Evolutionary conservation across 2,797 vertebrate species (phyloP).

Genomic region (Parotocinclus haroldoi): DNA sequence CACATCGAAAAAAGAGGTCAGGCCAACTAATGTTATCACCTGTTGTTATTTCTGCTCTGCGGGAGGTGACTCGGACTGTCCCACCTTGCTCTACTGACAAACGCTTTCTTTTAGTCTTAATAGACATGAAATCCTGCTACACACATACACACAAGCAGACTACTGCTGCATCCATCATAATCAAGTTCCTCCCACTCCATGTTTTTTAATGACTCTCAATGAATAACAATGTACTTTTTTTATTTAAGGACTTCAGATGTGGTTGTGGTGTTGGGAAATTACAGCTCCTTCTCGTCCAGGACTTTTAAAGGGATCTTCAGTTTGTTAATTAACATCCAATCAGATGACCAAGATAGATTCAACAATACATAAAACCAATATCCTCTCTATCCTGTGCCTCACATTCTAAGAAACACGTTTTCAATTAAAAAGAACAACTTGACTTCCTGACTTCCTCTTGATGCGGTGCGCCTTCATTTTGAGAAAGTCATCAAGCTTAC

Average conservation of each 20-base stretch:
- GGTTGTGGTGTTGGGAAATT: constrained; percentile 23
- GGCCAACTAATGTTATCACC: constrained; percentile 36
- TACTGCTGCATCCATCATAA: neutral
- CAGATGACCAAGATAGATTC: constrained; percentile 64
- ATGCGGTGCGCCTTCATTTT: constrained; percentile 41
- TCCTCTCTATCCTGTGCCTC: constrained; percentile 59
- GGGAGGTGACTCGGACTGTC: constrained; percentile 32
- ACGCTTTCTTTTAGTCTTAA: neutral
- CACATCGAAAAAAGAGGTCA: constrained; percentile 18
- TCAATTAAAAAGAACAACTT: constrained; percentile 61
- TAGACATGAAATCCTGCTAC: neutral
- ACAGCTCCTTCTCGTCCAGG: constrained; percentile 18
- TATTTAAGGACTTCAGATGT: constrained; percentile 14
- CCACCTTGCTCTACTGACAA: constrained; percentile 11
- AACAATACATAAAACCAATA: constrained; percentile 68
- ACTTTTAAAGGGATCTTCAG: constrained; percentile 52
- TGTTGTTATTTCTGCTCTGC: constrained; percentile 44
- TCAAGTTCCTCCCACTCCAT: constrained; percentile 3
- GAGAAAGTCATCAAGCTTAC: constrained; percentile 35
- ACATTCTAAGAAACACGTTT: constrained; percentile 64
- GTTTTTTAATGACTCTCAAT: constrained; percentile 29
- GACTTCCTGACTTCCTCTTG: constrained; percentile 42
- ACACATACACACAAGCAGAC: neutral
- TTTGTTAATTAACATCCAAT: constrained; percentile 71
- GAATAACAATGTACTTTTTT: constrained; percentile 15